Evolutionary conservation across 2,113 vertebrate species (phyloP).

Genomic region (Zeus faber): DNA sequence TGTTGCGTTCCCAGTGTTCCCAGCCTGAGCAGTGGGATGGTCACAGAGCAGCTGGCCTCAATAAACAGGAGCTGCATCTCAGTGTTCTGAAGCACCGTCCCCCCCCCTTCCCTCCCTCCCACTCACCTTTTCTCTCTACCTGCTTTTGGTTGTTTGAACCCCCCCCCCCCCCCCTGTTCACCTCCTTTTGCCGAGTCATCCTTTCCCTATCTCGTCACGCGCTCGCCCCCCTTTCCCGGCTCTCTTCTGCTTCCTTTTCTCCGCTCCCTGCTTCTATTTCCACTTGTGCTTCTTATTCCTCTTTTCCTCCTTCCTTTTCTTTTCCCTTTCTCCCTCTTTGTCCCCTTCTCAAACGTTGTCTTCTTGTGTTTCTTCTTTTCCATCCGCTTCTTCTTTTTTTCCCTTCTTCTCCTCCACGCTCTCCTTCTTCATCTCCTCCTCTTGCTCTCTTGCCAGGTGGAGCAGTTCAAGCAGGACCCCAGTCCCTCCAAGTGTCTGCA

Average conservation of each 20-base stretch:
- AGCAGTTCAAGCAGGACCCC: constrained; percentile 94
- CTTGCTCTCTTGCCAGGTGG: constrained; percentile 75
- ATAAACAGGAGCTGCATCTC: too few species aligned
- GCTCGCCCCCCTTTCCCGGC: too few species aligned
- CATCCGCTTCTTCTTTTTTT: neutral
- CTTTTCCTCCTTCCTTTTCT: neutral
- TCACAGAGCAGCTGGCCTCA: too few species aligned
- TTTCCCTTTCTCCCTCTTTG: neutral
- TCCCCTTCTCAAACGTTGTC: neutral
- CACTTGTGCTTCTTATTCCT: neutral
- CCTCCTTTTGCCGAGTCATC: too few species aligned
- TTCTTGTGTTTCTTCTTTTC: constrained; percentile 12
- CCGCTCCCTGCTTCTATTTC: neutral
- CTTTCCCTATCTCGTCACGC: too few species aligned
- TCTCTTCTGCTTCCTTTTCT: neutral
- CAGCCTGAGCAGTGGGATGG: too few species aligned
- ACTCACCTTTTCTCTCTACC: too few species aligned
- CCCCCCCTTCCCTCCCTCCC: too few species aligned
- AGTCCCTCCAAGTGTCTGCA: constrained; percentile 90
- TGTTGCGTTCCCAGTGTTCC: too few species aligned
- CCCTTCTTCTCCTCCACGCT: constrained; percentile 25
- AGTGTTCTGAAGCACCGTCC: neutral
- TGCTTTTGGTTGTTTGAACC: too few species aligned
- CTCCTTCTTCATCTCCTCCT: constrained; percentile 20
- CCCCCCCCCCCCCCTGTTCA: neutral